A percentile compares a stretch with the other conserved stretches of the same genome.
Conservation (phyloP, 2,113 vertebrate species). For the Steatornis caripensis region DNA sequence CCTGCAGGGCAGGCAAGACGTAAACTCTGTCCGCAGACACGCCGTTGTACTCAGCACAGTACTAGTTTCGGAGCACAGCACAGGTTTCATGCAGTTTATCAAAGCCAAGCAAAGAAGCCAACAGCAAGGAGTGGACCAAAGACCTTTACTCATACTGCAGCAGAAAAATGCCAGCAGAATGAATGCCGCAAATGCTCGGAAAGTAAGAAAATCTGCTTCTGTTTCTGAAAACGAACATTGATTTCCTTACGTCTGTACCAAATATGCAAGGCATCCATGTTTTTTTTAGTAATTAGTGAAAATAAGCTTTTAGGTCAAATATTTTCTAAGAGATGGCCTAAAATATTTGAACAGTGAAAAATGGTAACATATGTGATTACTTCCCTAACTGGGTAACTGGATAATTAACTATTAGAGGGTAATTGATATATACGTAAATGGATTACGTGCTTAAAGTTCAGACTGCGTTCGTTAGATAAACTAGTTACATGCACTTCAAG, state of each 20-base stretch:
- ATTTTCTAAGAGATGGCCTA: background rate
- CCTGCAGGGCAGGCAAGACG: background rate
- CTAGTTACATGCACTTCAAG: background rate
- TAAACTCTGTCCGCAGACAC: background rate
- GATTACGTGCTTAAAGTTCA: background rate
- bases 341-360: background rate
- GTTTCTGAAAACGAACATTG: rapidly evolving
- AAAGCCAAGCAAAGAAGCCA: background rate
- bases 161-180: background rate
- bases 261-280: background rate
- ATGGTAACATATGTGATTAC: background rate
- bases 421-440: background rate
- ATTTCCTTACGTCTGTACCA: background rate
- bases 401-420: background rate
- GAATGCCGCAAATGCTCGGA: background rate
- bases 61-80: background rate
- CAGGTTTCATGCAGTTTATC: rapidly evolving
- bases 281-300: background rate
- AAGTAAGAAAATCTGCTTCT: background rate
- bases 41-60: background rate
- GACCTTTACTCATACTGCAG: background rate
- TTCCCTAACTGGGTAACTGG: background rate
- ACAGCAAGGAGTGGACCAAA: rapidly evolving
- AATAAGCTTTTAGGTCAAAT: background rate
- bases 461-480: background rate